phyloP scores from a whole-genome alignment of 2,113 vertebrate species.

The Pteronura brasiliensis region DNA sequence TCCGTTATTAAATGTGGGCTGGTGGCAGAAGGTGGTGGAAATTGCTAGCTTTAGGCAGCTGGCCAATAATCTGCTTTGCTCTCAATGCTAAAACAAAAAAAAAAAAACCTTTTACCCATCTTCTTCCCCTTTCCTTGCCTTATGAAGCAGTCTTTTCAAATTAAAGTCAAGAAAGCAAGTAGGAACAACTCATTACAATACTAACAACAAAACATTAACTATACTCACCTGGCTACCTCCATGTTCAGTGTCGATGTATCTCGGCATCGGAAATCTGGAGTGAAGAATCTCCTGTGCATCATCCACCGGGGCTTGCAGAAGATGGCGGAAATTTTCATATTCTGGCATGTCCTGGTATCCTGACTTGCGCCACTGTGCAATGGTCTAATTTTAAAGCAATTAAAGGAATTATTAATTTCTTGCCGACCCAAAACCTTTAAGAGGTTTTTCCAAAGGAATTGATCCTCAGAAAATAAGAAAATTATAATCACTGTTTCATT shows the following conservation, averaged over 20 bases:
- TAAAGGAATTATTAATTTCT: background rate
- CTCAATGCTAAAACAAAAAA: background rate
- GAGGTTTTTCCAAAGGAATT: background rate
- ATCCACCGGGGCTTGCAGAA: slow-evolving; percentile 95
- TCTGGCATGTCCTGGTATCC: slow-evolving; percentile 97
- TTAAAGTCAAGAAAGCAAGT: background rate
- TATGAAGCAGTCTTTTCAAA: background rate
- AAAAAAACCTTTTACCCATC: background rate
- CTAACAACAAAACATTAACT: background rate
- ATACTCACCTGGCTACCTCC: slow-evolving; percentile 94
- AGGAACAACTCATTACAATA: background rate
- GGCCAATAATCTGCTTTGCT: background rate
- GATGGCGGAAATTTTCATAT: slow-evolving; percentile 96
- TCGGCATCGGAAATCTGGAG: slow-evolving; percentile 96
- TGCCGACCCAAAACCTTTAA: background rate
- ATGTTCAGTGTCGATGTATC: slow-evolving; percentile 98
- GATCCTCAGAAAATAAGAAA: slow-evolving; percentile 33
- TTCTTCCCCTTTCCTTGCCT: background rate
- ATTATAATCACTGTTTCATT: background rate
- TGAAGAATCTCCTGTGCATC: slow-evolving; percentile 98
- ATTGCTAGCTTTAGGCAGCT: background rate
- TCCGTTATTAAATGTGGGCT: background rate
- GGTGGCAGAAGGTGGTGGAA: background rate
- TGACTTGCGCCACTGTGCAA: slow-evolving; percentile 96
- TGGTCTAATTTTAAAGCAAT: slow-evolving; percentile 85